phyloP scores from a whole-genome alignment of 2,113 vertebrate genomes.

The Heterocephalus glaber region DNA sequence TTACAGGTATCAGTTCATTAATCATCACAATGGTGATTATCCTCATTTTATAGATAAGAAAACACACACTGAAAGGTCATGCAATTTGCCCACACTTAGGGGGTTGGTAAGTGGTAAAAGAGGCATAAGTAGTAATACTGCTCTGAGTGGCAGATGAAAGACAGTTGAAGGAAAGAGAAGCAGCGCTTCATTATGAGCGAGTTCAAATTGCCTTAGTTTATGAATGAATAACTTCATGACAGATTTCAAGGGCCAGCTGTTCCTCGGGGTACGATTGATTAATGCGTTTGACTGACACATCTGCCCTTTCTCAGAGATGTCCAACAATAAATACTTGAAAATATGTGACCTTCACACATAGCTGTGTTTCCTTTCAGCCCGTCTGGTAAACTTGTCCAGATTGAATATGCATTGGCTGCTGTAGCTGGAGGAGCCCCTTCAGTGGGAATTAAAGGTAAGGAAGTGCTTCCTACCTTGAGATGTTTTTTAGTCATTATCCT shows the following conservation, averaged over 20 bases:
- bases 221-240: not conserved
- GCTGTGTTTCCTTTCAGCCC: constrained; percentile 87
- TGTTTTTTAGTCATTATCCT: constrained; percentile 32
- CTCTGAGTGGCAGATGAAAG: not conserved
- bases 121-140: not conserved
- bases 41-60: not conserved
- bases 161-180: not conserved
- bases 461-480: constrained; percentile 29
- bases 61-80: not conserved
- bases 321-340: not conserved
- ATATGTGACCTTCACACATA: not conserved
- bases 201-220: not conserved
- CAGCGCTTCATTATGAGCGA: not conserved
- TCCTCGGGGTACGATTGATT: not conserved
- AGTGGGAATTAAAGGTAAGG: constrained; percentile 98
- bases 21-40: not conserved
- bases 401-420: constrained; percentile 98
- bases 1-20: constrained; percentile 23
- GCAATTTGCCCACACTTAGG: not conserved
- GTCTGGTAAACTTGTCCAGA: constrained; percentile 99
- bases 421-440: constrained; percentile 98
- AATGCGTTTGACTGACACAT: not conserved
- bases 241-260: not conserved
- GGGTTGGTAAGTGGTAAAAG: not conserved
- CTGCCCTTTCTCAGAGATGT: not conserved